Base-by-base conservation (phyloP, 1,140 invertebrate species). In the Dysdera silvatica region DNA sequence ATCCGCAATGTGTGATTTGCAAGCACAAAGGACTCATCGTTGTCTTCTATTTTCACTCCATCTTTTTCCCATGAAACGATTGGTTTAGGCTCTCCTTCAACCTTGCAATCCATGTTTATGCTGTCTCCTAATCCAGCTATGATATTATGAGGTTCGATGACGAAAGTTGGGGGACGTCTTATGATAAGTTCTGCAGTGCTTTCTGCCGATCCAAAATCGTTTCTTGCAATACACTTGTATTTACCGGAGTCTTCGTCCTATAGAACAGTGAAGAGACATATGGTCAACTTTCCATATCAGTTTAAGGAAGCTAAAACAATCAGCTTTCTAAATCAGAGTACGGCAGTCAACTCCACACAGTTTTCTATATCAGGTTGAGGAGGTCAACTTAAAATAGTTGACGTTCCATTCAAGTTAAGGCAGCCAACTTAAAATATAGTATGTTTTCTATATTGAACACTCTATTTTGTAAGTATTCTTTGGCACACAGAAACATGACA, bases 181-280 rank as follows among this genome's bases (percentile, higher is more conserved):
- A 61, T 24, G 7, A 55, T 47, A 18, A 60, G 48, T 37, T 48
- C 40, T 12, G 55, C 53, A 24, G 51, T 43, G 47, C 49, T 47
- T 47, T 64, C 61, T 14, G 61, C 53, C 2, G 51, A 43, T 10
- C 61, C 68, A 49, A 61, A 71, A 29, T 62, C 63, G 41, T 68
- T 68, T 18, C 55, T 66, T 12, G 67, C 67, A 14, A 68, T 53
- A 47, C 67, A 68, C 45, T 91, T 83, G 68, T 93, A 94, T 77
- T 94, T 88, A 31, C 94, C 95, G 66, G 86, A 86, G 74, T 98
- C 94, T 45, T 59, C 48, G 49, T 55, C 58, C 64, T 60, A 20
- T n/a, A 26, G 93, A 86, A 66, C 91, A 93, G 33, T 90, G 85
- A 70, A 97, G 2, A n/a, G n/a, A 5, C 8, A 28, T n/a, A n/a